Evolutionary conservation across 2,888 invertebrate species (phyloP).

Genomic region (Omphaloscelis lunosa): DNA sequence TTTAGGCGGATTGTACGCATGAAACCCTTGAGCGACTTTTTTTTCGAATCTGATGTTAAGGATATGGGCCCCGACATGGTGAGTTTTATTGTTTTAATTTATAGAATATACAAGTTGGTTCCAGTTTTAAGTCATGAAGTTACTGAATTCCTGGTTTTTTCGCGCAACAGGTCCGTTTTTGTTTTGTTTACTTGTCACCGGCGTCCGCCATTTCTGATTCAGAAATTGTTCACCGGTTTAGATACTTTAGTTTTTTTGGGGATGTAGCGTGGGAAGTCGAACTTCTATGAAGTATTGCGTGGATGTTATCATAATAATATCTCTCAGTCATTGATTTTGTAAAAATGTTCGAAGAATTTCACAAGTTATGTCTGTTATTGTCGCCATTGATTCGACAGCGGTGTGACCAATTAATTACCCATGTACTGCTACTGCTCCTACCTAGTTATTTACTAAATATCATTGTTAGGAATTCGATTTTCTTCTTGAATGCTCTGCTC

Average conservation of each 20-base stretch:
- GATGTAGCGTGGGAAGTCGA: constrained; percentile 19
- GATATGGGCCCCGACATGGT: constrained; percentile 96
- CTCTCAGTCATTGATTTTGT: constrained; percentile 42
- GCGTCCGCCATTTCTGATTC: constrained; percentile 91
- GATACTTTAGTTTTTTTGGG: constrained; percentile 26
- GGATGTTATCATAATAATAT: constrained; percentile 19
- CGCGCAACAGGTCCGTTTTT: constrained; percentile 91
- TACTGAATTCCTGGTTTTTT: constrained; percentile 78
- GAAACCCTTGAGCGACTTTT: constrained; percentile 93
- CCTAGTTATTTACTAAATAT: constrained; percentile 15
- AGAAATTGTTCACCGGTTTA: constrained; percentile 86
- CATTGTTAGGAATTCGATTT: not conserved
- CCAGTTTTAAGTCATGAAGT: constrained; percentile 87
- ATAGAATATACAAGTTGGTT: constrained; percentile 71
- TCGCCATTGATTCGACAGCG: constrained; percentile 51
- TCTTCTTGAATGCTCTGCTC: not conserved
- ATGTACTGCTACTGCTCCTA: not conserved
- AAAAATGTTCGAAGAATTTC: constrained; percentile 21
- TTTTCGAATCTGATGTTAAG: constrained; percentile 94
- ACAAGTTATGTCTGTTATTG: constrained; percentile 57
- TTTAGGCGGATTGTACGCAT: constrained; percentile 90
- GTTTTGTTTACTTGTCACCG: constrained; percentile 92
- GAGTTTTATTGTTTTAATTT: constrained; percentile 80
- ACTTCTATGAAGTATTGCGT: constrained; percentile 20
- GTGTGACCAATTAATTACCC: constrained; percentile 58